phyloP scores from a whole-genome alignment of 2,888 invertebrate species.

The Cylindroiulus punctatus region DNA sequence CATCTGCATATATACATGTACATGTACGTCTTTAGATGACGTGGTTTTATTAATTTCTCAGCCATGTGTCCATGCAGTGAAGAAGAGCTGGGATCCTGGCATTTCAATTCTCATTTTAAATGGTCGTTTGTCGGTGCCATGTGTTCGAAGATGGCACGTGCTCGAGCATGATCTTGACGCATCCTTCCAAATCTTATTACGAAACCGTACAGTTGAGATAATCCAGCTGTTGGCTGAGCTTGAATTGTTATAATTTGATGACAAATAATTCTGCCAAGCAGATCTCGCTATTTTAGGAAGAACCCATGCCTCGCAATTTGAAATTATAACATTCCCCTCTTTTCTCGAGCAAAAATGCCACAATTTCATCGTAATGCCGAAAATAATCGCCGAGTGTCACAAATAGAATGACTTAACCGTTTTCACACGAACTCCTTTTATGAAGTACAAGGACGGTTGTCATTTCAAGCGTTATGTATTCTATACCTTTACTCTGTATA shows the following conservation, averaged over 20 bases:
- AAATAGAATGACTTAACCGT: not conserved
- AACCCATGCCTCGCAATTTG: not conserved
- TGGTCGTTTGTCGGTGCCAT: constrained; percentile 7
- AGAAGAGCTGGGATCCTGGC: not conserved
- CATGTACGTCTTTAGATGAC: not conserved
- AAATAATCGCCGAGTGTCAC: not conserved
- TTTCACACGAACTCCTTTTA: not conserved
- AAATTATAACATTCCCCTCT: not conserved
- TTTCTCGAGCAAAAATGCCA: not conserved
- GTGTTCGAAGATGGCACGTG: not conserved
- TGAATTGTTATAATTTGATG: not conserved
- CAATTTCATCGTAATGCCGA: not conserved
- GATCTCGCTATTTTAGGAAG: not conserved
- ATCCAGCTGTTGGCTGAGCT: not conserved
- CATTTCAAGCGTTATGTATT: not conserved
- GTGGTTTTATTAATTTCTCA: not conserved
- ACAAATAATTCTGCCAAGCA: not conserved
- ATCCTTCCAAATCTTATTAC: not conserved
- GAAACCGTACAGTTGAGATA: not conserved
- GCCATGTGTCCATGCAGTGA: not conserved
- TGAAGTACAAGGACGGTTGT: constrained; percentile 4
- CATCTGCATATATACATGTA: not conserved
- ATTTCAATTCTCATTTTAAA: not conserved
- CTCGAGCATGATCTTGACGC: not conserved
- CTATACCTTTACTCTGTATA: not conserved